Evolutionary conservation across 1,140 invertebrate genomes (phyloP).

Genomic region (Pseudomyrmex gracilis): DNA sequence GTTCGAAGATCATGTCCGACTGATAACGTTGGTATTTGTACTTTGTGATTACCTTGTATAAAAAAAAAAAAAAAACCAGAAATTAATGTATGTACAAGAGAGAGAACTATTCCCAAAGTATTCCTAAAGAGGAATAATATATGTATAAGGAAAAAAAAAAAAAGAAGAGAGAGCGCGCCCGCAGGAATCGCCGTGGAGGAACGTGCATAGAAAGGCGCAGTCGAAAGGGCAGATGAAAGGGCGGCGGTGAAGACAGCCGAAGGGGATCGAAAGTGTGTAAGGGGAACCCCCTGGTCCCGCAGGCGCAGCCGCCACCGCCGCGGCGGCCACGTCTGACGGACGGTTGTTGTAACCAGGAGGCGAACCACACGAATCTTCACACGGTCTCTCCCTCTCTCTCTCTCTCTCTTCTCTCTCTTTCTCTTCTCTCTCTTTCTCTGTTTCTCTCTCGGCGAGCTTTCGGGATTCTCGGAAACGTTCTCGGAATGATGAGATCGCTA

Average conservation of each 20-base stretch:
- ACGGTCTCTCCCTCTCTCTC: neutral
- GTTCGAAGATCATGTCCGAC: too few species aligned
- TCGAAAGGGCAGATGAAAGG: conserved; percentile 52
- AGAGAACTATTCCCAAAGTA: too few species aligned
- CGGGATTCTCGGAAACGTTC: too few species aligned
- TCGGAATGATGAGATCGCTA: too few species aligned
- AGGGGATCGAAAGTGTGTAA: conserved; percentile 61
- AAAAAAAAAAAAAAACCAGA: too few species aligned
- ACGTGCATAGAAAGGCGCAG: conserved; percentile 53
- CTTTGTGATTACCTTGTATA: too few species aligned
- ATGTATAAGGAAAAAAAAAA: neutral
- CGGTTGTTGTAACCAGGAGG: conserved; percentile 52
- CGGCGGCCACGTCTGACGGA: conserved; percentile 57
- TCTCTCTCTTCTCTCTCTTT: conserved; percentile 49
- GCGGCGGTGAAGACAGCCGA: conserved; percentile 43
- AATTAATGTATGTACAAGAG: too few species aligned
- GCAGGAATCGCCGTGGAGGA: conserved; percentile 51
- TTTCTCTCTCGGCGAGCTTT: neutral
- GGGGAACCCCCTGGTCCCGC: conserved; percentile 64
- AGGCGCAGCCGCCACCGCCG: conserved; percentile 61
- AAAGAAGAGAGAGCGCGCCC: conserved; percentile 52
- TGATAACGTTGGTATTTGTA: too few species aligned
- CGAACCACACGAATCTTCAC: conserved; percentile 58
- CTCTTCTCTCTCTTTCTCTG: conserved; percentile 47
- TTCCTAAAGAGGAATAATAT: too few species aligned